These are phyloP conservation scores for Andrena dorsata DNA, from an alignment of 2,888 invertebrate genomes.

Conservation along the genomic window DNA sequence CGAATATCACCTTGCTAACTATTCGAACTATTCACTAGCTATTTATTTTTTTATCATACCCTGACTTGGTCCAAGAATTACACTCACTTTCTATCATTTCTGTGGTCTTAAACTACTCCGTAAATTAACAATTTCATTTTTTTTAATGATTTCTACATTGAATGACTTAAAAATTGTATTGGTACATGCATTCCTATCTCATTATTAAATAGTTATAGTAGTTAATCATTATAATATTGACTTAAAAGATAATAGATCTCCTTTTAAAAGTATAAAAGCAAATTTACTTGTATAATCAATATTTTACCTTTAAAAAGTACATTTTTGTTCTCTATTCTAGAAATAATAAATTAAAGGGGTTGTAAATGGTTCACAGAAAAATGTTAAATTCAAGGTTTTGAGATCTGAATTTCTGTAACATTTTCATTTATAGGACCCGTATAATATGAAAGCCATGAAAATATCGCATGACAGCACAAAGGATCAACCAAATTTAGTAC, in stretches of 20 bases:
- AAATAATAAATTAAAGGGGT: neutral
- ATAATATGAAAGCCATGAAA: conserved; percentile 93
- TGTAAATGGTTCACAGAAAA: neutral
- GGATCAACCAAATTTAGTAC: conserved; percentile 94
- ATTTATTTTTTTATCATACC: neutral
- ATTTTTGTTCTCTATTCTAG: too few relatives aligned
- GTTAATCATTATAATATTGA: neutral
- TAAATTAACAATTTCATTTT: conserved; percentile 1
- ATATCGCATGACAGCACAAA: conserved; percentile 94
- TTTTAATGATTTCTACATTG: neutral
- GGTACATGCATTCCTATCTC: neutral
- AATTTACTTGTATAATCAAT: neutral
- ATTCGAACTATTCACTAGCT: neutral
- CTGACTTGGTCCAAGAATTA: neutral
- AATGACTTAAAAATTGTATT: too few relatives aligned
- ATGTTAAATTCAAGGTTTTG: neutral
- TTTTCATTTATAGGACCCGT: conserved; percentile 88
- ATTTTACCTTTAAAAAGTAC: neutral
- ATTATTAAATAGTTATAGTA: neutral
- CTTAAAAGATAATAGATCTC: neutral
- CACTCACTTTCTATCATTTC: neutral
- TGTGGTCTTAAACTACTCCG: neutral
- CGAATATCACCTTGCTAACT: neutral
- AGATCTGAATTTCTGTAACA: neutral
- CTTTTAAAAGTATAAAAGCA: neutral